A percentile compares a stretch with the other conserved stretches of the same genome.
Evolutionary conservation across 2,797 vertebrate genomes (phyloP).

Genomic region (Semaprochilodus insignis): DNA sequence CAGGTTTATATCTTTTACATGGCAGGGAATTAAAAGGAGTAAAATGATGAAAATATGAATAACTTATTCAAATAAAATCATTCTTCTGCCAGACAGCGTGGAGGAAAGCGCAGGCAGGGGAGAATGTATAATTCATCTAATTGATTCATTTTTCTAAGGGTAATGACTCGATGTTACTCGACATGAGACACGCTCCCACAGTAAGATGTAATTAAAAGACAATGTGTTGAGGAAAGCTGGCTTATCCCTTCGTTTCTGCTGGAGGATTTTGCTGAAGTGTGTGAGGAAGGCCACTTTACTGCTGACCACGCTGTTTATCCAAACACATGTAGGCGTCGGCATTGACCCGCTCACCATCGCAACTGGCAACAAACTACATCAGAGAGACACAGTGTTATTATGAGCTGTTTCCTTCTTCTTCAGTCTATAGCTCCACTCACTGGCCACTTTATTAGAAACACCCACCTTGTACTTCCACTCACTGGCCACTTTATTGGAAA

Average conservation of each 20-base stretch:
- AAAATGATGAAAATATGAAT: not conserved
- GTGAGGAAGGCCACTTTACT: not conserved
- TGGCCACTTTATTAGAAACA: not conserved
- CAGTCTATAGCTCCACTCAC: not conserved
- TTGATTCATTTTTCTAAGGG: constrained; percentile 75
- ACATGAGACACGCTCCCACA: constrained; percentile 75
- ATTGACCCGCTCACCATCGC: not conserved
- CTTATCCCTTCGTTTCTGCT: constrained; percentile 48
- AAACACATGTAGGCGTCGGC: not conserved
- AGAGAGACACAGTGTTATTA: too few species aligned
- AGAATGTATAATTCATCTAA: constrained; percentile 64
- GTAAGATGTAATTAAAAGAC: constrained; percentile 79
- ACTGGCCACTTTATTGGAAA: not conserved
- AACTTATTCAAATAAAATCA: not conserved
- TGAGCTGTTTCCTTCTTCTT: not conserved
- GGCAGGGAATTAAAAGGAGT: not conserved
- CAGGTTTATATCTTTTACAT: not conserved
- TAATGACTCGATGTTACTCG: constrained; percentile 74
- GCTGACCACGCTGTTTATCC: constrained; percentile 17
- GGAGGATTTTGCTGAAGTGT: not conserved
- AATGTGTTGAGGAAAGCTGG: constrained; percentile 81
- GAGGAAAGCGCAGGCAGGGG: constrained; percentile 38
- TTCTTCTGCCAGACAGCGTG: not conserved
- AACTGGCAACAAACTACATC: not conserved
- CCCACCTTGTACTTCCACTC: not conserved